Evolutionary conservation across 23 tunicate genomes (phyloP).

Genomic region (Halocynthia roretzi): DNA sequence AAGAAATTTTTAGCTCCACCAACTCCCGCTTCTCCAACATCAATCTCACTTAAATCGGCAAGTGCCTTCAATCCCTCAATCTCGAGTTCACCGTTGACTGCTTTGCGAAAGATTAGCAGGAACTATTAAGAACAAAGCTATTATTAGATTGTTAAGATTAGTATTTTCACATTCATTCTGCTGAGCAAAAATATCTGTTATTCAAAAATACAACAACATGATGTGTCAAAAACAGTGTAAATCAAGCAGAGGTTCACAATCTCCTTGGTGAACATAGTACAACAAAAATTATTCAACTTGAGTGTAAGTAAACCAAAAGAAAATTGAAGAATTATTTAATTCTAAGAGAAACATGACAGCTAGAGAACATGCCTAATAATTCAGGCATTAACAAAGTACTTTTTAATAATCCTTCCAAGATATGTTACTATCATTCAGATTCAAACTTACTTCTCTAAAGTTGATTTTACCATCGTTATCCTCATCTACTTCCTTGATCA

Average conservation of each 20-base stretch:
- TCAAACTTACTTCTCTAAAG: constrained; percentile 59
- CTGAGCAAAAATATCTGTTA: too few species aligned
- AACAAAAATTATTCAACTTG: too few species aligned
- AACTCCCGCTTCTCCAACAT: constrained; percentile 88
- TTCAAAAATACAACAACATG: too few species aligned
- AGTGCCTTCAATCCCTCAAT: constrained; percentile 64
- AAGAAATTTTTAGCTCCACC: constrained; percentile 95
- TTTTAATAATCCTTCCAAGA: not conserved
- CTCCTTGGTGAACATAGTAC: too few species aligned
- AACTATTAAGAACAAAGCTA: constrained; percentile 27
- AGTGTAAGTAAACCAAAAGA: too few species aligned
- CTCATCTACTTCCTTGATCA: constrained; percentile 96
- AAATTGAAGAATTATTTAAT: too few species aligned
- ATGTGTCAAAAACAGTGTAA: too few species aligned
- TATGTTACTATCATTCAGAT: not conserved
- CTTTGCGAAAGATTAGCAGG: constrained; percentile 78
- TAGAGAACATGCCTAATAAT: not conserved
- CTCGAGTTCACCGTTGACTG: constrained; percentile 52
- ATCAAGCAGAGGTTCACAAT: too few species aligned
- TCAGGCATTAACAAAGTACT: not conserved
- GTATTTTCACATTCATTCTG: too few species aligned
- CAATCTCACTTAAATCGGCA: constrained; percentile 70
- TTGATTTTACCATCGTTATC: constrained; percentile 72
- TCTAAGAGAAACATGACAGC: too few species aligned
- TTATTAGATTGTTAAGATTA: too few species aligned